Base-by-base conservation (phyloP, 1,140 invertebrate genomes). In the Mylabris phalerata region DNA sequence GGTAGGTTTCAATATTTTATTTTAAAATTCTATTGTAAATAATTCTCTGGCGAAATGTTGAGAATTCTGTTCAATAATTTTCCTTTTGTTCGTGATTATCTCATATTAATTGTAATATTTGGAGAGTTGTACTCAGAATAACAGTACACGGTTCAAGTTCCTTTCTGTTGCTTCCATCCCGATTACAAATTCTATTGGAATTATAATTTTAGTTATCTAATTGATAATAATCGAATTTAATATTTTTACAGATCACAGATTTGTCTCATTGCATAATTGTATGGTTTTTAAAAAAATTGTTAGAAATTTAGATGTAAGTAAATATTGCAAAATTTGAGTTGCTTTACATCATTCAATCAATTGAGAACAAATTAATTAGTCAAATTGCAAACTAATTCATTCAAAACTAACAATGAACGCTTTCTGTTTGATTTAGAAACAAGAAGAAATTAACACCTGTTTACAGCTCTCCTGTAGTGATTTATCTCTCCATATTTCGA, bases 221-320 rank as follows among this genome's bases (percentile, higher is more conserved):
- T 42, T 46, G 6, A 13, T 52, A 44, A 26, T 25, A 26, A 54
- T n/a, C 41, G 6, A 52, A 43, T 43, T 52, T 52, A 45, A 7
- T 32, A 7, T 54, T 54, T 45, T 54, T 54, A 19, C 51, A 54
- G 51, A 54, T 54, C 51, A 27, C 51, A 54, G 39, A 45, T 54
- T 45, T 54, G 51, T 54, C 42, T 54, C 44, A 45, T 54, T 46
- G 51, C 46, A 54, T 54, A 54, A 45, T 44, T 46, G 50, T 45
- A 9, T 44, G 51, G 51, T 46, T 44, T 43, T 52, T 45, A 41
- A 44, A 44, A 19, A 19, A 19, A 19, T 19, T 19, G 19, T 19
- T 19, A 19, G 19, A 19, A 19, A 19, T 19, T 19, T 19, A 32
- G 40, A 46, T 19, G 26, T 54, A 54, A 45, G 51, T 54, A 54